Evolutionary conservation across 2,113 vertebrate species (phyloP).

Genomic region (Phocoena sinus): DNA sequence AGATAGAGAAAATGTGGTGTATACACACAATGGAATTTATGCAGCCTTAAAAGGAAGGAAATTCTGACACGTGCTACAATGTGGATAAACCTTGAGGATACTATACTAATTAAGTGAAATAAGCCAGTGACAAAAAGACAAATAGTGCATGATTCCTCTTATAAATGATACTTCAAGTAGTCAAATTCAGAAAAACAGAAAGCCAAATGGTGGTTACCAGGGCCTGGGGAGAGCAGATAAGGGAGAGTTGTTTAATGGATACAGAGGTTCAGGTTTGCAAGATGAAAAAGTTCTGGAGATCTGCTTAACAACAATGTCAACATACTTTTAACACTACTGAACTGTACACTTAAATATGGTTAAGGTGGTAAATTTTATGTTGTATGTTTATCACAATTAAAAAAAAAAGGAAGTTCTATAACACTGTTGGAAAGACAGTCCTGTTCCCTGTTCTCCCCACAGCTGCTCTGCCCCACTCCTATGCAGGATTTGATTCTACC

Average conservation of each 20-base stretch:
- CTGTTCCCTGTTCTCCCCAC: neutral
- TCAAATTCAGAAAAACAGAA: conserved; percentile 30
- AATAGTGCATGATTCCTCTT: neutral
- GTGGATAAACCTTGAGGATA: conserved; percentile 1
- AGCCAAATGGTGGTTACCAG: neutral
- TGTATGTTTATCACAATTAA: neutral
- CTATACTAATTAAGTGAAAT: conserved; percentile 16
- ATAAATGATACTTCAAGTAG: conserved; percentile 1
- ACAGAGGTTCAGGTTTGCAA: conserved; percentile 11
- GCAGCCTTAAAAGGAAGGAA: neutral
- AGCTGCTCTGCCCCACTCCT: neutral
- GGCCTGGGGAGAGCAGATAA: neutral
- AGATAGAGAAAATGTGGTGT: neutral
- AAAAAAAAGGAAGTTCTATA: neutral
- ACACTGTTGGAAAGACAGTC: neutral
- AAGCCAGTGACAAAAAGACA: conserved; percentile 15
- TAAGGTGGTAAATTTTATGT: neutral
- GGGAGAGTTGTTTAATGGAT: neutral
- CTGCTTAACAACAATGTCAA: conserved; percentile 4
- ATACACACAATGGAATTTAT: neutral
- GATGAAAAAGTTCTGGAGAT: neutral
- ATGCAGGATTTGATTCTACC: neutral
- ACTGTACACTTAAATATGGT: neutral
- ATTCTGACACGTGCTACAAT: neutral
- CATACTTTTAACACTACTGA: neutral